These are phyloP conservation scores for Ptychadena robeensis DNA, from an alignment of 2,797 vertebrate genomes.

Conservation along the genomic window DNA sequence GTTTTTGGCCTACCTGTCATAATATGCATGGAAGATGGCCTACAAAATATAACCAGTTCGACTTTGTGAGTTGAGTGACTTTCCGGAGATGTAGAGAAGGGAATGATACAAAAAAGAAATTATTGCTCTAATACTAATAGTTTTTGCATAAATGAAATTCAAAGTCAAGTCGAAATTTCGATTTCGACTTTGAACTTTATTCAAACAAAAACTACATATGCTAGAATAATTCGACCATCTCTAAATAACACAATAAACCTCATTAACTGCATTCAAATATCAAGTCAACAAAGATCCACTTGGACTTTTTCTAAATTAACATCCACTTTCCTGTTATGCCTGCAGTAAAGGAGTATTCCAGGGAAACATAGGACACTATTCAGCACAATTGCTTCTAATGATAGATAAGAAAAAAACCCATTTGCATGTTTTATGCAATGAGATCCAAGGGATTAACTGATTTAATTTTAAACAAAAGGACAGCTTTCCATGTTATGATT, in stretches of 20 bases:
- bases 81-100: too few species aligned
- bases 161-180: too few species aligned
- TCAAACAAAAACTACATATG: too few species aligned
- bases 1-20: neutral
- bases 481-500: conserved; percentile 52
- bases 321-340: neutral
- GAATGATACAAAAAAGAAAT: too few species aligned
- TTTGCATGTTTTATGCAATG: conserved; percentile 54
- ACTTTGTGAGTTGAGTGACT: too few species aligned
- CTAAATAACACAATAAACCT: conserved; percentile 33
- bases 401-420: conserved; percentile 54
- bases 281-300: neutral
- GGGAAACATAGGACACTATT: conserved; percentile 15
- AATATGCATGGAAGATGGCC: neutral
- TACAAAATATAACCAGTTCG: too few species aligned
- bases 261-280: conserved; percentile 34
- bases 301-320: too few species aligned
- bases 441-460: conserved; percentile 60
- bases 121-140: too few species aligned
- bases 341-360: neutral
- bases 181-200: too few species aligned
- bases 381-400: conserved; percentile 49
- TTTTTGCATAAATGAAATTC: too few species aligned
- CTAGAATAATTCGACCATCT: too few species aligned
- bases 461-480: conserved; percentile 57